These are phyloP conservation scores for Troilus luridus DNA, from an alignment of 2,888 invertebrate genomes.

Conservation along the genomic window DNA sequence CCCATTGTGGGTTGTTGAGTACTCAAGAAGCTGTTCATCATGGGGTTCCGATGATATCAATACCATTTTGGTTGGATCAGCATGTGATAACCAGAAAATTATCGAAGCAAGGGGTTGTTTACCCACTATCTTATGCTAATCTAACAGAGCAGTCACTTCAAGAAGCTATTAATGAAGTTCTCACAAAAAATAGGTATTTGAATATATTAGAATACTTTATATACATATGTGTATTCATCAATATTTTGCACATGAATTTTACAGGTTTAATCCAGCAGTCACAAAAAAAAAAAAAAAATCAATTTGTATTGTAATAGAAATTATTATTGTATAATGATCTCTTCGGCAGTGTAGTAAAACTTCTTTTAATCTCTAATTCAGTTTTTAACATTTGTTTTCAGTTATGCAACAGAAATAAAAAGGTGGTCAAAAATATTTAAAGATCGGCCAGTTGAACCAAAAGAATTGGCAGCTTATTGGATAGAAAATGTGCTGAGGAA, in stretches of 20 bases:
- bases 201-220: not conserved
- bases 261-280: too few species aligned
- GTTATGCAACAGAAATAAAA: not conserved
- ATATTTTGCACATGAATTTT: not conserved
- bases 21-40: constrained; percentile 24
- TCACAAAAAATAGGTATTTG: not conserved
- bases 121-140: not conserved
- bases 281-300: too few species aligned
- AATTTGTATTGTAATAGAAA: too few species aligned
- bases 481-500: constrained; percentile 13
- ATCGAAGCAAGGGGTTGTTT: not conserved
- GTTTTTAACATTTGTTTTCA: not conserved
- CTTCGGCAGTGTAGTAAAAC: too few species aligned
- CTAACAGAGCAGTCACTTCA: not conserved
- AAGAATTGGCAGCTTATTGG: constrained; percentile 31
- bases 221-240: not conserved
- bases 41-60: not conserved
- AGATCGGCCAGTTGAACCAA: not conserved
- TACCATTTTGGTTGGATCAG: not conserved
- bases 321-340: too few species aligned
- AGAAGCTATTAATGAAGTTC: not conserved
- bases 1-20: not conserved
- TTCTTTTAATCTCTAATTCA: not conserved
- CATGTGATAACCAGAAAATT: not conserved
- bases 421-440: constrained; percentile 39